These are phyloP conservation scores for Phenacoccus solenopsis DNA, from an alignment of 1,140 invertebrate genomes.

Conservation along the genomic window DNA sequence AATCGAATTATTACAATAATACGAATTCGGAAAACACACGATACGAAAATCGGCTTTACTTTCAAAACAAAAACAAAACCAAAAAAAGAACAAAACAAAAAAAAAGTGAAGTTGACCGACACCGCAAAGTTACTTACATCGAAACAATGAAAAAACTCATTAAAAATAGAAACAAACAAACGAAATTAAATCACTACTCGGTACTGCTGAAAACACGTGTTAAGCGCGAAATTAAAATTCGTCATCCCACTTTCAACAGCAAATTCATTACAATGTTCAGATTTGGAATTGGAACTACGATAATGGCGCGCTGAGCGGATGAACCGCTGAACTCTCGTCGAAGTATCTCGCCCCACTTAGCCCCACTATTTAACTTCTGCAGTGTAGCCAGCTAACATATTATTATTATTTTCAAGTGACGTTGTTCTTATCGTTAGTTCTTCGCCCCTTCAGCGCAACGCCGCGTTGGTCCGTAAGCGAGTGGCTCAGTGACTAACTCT, in stretches of 20 bases:
- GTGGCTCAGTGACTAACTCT: too few species aligned
- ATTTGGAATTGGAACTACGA: not conserved
- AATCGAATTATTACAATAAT: not conserved
- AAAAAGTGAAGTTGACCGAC: not conserved
- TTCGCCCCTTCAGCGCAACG: too few species aligned
- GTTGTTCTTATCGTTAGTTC: too few species aligned
- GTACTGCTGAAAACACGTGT: slow-evolving; percentile 11
- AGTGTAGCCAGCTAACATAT: slow-evolving; percentile 9
- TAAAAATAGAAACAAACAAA: not conserved
- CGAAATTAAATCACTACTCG: not conserved
- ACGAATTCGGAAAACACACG: not conserved
- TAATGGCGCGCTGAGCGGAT: not conserved
- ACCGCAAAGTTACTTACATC: not conserved
- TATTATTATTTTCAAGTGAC: too few species aligned
- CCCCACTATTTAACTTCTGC: not conserved
- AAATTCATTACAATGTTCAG: not conserved
- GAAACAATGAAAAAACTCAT: not conserved
- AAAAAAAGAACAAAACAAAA: too few species aligned
- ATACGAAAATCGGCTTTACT: not conserved
- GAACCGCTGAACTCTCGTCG: slow-evolving; percentile 1
- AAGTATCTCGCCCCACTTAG: not conserved
- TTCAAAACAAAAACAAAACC: not conserved
- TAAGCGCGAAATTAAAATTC: not conserved
- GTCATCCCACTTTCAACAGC: not conserved
- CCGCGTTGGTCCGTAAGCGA: too few species aligned